These are phyloP conservation scores for Semicossyphus pulcher DNA, from an alignment of 2,113 vertebrate species.

Conservation along the genomic window DNA sequence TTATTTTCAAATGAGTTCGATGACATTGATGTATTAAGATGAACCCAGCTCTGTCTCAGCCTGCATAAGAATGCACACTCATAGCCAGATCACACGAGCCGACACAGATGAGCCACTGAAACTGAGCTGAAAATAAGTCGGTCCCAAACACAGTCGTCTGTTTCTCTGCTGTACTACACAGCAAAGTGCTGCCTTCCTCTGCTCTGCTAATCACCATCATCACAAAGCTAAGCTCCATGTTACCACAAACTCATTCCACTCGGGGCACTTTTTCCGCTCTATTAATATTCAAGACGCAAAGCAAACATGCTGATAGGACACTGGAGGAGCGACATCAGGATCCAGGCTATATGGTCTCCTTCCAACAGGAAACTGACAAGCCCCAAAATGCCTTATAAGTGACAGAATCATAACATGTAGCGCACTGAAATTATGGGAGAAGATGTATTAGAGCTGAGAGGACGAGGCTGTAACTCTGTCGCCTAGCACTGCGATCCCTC, in stretches of 20 bases:
- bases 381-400: neutral
- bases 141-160: slow-evolving; percentile 16
- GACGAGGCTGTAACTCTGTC: slow-evolving; percentile 20
- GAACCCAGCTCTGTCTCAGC: neutral
- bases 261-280: slow-evolving; percentile 52
- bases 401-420: neutral
- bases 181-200: slow-evolving; percentile 22
- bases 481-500: slow-evolving; percentile 49
- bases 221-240: slow-evolving; percentile 29
- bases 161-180: slow-evolving; percentile 18
- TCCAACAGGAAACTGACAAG: neutral
- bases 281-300: slow-evolving; percentile 61
- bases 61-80: neutral
- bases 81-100: neutral
- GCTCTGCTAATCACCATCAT: slow-evolving; percentile 48
- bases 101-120: neutral
- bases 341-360: slow-evolving; percentile 6
- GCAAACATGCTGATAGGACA: slow-evolving; percentile 37
- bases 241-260: slow-evolving; percentile 55
- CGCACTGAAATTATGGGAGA: neutral
- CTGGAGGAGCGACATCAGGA: neutral
- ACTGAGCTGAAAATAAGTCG: slow-evolving; percentile 7
- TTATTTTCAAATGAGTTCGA: neutral
- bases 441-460: slow-evolving; percentile 17
- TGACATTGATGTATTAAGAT: neutral